Base-by-base conservation (phyloP, 2,888 invertebrate genomes). In the Nebria brevicollis region DNA sequence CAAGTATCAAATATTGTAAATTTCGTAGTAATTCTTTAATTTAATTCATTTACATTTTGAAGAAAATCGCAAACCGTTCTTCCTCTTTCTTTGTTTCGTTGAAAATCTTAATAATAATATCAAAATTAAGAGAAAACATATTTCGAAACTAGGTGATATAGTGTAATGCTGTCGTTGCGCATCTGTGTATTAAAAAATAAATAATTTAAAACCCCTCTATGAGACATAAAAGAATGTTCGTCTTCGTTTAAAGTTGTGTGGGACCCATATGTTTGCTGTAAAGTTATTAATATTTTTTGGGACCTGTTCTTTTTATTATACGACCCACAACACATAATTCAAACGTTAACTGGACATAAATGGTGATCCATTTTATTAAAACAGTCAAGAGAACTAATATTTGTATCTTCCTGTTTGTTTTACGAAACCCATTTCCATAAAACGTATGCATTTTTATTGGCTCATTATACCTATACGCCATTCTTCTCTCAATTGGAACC, bases 381-480 rank as follows among this genome's bases (percentile, higher is more conserved):
- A 86, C 85, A 85, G 84, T 84, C 85, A 84, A 84, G 84, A 86
- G 84, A 77, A 81, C 85, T 85, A 85, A 86, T 86, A 86, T 86
- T 86, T 85, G 86, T 86, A 86, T 86, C 86, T 86, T 86, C 86
- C 86, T 86, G 86, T 86, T 87, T 86, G 83, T 81, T 81, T 81
- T 79, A 42, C 72, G 75, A 70, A 25, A 81, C 66, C 81, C 73
- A 72, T 77, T 81, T 81, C 77, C 54, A 81, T 81, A 81, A 84
- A 85, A 85, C 85, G 84, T 85, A 85, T 85, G 86, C 86, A 86
- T 86, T 86, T 86, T 86, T 86, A 86, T 86, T 86, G 85, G 85
- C 86, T 86, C 86, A 86, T 86, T 86, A 86, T 72, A 73, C 73
- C 73, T 34, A 68, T 25, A 68, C 15, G 10, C 20, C 7, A 68